Conservation (phyloP, 2,888 invertebrate species). For the Drosophila trichaetosa region DNA sequence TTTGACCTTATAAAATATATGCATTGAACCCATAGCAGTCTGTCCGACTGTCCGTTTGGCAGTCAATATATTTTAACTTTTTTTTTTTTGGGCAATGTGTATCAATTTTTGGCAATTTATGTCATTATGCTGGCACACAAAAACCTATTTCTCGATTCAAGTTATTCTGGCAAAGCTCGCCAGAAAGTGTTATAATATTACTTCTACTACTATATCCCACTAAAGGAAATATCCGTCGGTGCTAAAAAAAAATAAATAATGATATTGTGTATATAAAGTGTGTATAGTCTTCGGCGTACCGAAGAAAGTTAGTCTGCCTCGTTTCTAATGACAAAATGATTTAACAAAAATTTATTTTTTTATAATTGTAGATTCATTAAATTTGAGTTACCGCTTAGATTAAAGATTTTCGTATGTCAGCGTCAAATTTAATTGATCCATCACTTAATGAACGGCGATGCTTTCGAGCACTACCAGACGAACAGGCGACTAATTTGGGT, state of each 20-base stretch:
- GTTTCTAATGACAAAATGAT: neutral
- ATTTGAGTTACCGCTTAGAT: slow-evolving; percentile 23
- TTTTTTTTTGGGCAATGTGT: neutral
- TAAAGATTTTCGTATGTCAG: slow-evolving; percentile 82
- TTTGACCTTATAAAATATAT: neutral
- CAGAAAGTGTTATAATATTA: neutral
- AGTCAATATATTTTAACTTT: neutral
- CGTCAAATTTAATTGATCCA: slow-evolving; percentile 82
- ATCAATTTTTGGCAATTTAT: neutral
- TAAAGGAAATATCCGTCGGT: neutral
- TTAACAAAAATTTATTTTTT: slow-evolving; percentile 14
- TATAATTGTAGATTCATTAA: slow-evolving; percentile 45
- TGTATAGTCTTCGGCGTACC: neutral
- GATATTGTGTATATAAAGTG: neutral
- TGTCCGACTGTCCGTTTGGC: neutral
- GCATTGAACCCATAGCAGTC: neutral
- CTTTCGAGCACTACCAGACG: slow-evolving; percentile 86
- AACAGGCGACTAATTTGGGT: slow-evolving; percentile 87
- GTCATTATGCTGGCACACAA: neutral
- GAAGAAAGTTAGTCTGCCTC: neutral
- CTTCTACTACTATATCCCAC: neutral
- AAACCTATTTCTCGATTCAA: neutral
- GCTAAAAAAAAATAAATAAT: neutral
- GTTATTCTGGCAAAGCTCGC: rapidly evolving
- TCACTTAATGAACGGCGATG: slow-evolving; percentile 51